These are phyloP conservation scores for Vulpes ferrilata DNA, from an alignment of 2,113 vertebrate genomes.

Conservation along the genomic window DNA sequence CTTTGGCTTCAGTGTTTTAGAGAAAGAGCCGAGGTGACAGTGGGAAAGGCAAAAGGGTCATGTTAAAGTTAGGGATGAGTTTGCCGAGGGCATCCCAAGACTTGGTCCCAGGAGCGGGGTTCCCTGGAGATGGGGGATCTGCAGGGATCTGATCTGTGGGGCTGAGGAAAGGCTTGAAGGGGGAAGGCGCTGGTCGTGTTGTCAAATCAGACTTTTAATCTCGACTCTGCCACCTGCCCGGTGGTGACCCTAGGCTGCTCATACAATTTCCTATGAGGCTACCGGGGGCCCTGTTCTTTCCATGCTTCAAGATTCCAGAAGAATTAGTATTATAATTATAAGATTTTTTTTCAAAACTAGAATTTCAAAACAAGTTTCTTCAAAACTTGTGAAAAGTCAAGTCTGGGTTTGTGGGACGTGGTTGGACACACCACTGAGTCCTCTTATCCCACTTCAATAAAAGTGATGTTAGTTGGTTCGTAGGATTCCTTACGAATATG, in stretches of 20 bases:
- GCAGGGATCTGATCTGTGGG: neutral
- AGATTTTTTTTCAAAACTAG: neutral
- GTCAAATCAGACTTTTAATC: neutral
- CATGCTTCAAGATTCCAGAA: constrained; percentile 12
- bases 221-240: neutral
- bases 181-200: neutral
- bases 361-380: no score
- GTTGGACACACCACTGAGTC: neutral
- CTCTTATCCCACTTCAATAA: neutral
- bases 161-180: neutral
- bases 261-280: neutral
- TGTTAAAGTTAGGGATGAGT: neutral
- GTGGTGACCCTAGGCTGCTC: neutral
- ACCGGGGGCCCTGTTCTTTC: neutral
- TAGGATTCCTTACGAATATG: neutral
- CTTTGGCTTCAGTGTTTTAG: neutral
- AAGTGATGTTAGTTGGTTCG: neutral
- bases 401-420: neutral
- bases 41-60: neutral
- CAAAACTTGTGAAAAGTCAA: neutral
- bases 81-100: no score
- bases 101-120: neutral
- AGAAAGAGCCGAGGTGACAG: neutral
- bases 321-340: neutral
- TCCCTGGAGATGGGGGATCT: neutral